Evolutionary conservation across 2,797 vertebrate genomes (phyloP).

Genomic region (Hafferia zeledoni): DNA sequence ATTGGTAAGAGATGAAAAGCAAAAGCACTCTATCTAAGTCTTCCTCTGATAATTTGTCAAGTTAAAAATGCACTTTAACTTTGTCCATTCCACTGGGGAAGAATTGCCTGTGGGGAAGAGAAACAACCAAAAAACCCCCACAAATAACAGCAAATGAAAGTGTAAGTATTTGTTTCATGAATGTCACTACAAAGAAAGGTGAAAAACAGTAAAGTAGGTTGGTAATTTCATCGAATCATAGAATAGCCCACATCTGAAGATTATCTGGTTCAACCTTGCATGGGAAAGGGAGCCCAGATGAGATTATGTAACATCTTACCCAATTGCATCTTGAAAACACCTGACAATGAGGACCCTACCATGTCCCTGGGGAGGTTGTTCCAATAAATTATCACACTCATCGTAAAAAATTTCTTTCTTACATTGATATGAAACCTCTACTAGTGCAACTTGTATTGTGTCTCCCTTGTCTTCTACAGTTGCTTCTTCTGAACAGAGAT

Average conservation of each 20-base stretch:
- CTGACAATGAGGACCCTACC: not conserved
- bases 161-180: not conserved
- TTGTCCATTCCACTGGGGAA: accelerated
- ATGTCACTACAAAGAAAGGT: not conserved
- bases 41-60: too few relatives aligned
- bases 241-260: not conserved
- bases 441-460: not conserved
- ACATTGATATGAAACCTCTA: not conserved
- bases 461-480: not conserved
- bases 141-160: not conserved
- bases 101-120: accelerated
- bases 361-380: not conserved
- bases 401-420: not conserved
- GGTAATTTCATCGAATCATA: not conserved
- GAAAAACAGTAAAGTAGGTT: not conserved
- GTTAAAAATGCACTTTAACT: not conserved
- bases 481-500: not conserved
- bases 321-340: not conserved
- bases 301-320: not conserved
- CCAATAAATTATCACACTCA: not conserved
- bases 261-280: not conserved
- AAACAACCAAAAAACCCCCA: not conserved
- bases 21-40: too few relatives aligned
- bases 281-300: not conserved
- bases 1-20: too few relatives aligned